Evolutionary conservation across 2,113 vertebrate genomes (phyloP).

Genomic region (Grantiella picta): DNA sequence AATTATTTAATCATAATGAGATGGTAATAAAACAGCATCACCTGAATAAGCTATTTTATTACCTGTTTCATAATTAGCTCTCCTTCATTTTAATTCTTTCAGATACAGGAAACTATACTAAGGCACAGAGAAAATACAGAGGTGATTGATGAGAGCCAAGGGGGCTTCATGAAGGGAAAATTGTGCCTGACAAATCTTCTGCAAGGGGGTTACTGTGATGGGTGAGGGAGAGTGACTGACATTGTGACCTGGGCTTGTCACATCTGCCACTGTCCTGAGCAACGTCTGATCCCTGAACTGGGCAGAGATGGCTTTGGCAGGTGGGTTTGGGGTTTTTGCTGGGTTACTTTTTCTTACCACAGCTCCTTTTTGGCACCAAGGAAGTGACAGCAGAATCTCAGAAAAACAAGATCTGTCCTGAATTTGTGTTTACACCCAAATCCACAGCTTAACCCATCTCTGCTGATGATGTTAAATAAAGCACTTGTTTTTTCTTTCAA

Average conservation of each 20-base stretch:
- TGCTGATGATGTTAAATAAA: rapidly evolving
- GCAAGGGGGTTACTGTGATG: rapidly evolving
- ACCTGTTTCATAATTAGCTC: constrained; percentile 67
- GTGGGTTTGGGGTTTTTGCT: neutral
- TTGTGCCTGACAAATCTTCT: neutral
- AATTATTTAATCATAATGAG: constrained; percentile 76
- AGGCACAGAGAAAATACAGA: neutral
- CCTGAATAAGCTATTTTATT: constrained; percentile 75
- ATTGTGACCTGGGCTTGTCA: neutral
- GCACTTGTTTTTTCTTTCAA: neutral
- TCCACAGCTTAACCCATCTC: neutral
- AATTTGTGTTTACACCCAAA: neutral
- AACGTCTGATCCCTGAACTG: neutral
- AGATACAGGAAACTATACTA: neutral
- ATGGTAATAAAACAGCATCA: constrained; percentile 72
- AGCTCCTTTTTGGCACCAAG: neutral
- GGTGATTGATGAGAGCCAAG: neutral
- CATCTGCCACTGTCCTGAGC: neutral
- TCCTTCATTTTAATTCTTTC: constrained; percentile 54
- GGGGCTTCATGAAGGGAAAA: neutral
- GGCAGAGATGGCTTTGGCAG: neutral
- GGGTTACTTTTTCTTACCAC: neutral
- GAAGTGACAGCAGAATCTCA: neutral
- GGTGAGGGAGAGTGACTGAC: neutral
- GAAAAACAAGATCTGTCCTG: neutral